Conservation (phyloP, 2,113 vertebrate genomes). For the Phycodurus eques region DNA sequence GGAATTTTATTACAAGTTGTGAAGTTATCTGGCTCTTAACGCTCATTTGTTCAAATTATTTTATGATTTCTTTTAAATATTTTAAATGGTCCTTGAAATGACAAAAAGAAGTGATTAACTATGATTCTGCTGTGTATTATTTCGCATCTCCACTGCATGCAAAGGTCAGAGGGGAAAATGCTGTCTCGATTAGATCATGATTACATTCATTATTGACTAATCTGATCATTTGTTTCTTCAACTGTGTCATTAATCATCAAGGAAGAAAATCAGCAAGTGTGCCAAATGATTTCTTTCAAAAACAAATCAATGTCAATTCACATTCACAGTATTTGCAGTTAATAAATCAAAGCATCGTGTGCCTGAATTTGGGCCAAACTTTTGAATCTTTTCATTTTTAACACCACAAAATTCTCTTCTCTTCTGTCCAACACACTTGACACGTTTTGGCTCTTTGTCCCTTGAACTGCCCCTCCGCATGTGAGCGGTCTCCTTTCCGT, state of each 20-base stretch:
- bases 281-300: not conserved
- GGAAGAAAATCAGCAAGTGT: constrained; percentile 4
- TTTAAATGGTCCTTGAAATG: not conserved
- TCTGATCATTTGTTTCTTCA: constrained; percentile 7
- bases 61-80: not conserved
- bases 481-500: constrained; percentile 13
- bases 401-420: not conserved
- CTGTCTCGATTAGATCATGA: constrained; percentile 4
- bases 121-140: not conserved
- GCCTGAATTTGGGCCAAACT: not conserved
- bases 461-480: constrained; percentile 30
- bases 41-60: not conserved
- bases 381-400: not conserved
- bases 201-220: constrained; percentile 8
- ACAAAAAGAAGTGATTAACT: not conserved
- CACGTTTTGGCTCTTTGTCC: constrained; percentile 6
- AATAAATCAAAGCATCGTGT: not conserved
- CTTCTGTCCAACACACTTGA: not conserved
- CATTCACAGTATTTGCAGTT: not conserved
- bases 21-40: not conserved
- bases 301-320: constrained; percentile 1
- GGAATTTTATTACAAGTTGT: not conserved
- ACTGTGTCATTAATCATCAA: constrained; percentile 14
- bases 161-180: constrained; percentile 3
- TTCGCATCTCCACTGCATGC: not conserved